Percentiles rank a stretch among this genome's conserved stretches.
phyloP scores from a whole-genome alignment of 2,797 vertebrate species.

The Manis crassicaudata region DNA sequence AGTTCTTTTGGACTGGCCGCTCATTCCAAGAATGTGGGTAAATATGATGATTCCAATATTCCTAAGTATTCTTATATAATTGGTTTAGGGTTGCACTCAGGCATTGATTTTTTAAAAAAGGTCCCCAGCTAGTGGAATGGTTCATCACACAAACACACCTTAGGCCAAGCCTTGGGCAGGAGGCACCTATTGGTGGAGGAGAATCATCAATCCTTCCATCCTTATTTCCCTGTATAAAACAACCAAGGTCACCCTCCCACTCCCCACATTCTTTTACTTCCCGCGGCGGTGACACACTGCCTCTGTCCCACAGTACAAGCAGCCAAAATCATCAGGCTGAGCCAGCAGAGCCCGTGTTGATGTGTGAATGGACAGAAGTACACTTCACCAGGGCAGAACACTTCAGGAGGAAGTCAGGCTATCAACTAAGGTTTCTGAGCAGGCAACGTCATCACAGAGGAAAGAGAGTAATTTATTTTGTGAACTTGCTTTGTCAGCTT shows the following conservation, averaged over 20 bases:
- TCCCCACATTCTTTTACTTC: neutral
- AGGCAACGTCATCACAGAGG: neutral
- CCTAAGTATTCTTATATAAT: neutral
- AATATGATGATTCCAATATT: neutral
- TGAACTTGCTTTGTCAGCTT: neutral
- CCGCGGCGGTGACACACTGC: rapidly evolving
- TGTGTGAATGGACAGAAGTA: neutral
- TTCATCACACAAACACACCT: neutral
- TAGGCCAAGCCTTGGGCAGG: neutral
- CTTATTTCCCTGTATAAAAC: neutral
- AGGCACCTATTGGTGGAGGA: neutral
- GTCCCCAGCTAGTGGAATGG: neutral
- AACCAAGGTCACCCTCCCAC: neutral
- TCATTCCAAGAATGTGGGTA: neutral
- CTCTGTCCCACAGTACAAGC: rapidly evolving
- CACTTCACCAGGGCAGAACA: neutral
- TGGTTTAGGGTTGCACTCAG: neutral
- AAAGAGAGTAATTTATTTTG: neutral
- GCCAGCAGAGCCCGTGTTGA: neutral
- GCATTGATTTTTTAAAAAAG: neutral
- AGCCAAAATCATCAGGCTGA: neutral
- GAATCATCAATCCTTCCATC: neutral
- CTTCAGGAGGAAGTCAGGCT: neutral
- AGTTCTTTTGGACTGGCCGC: neutral
- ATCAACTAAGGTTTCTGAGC: neutral